Evolutionary conservation across 2,888 invertebrate genomes (phyloP).

Genomic region (Iselma pallidipennis): DNA sequence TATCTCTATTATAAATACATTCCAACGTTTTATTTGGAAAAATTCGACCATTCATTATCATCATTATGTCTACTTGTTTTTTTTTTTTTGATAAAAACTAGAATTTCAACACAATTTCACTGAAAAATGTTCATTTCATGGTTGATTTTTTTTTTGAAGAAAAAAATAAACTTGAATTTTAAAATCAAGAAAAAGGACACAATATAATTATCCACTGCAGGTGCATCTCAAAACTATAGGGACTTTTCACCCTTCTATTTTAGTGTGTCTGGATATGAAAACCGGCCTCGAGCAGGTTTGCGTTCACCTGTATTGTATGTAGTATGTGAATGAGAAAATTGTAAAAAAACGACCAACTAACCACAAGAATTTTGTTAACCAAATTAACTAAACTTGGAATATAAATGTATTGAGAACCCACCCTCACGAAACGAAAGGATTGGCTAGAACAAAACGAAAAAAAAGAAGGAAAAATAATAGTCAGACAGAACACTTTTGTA

Average conservation of each 20-base stretch:
- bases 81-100: too few species aligned
- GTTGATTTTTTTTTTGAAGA: background rate
- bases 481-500: constrained; percentile 8
- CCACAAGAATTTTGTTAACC: background rate
- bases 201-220: constrained; percentile 25
- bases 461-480: background rate
- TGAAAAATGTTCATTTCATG: background rate
- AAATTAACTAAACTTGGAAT: background rate
- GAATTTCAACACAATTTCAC: too few species aligned
- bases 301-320: constrained; percentile 19
- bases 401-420: background rate
- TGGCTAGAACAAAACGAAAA: background rate
- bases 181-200: background rate
- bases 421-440: background rate
- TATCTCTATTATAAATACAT: too few species aligned
- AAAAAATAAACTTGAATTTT: background rate
- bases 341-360: background rate
- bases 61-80: too few species aligned
- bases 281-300: constrained; percentile 19
- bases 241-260: constrained; percentile 26
- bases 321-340: background rate
- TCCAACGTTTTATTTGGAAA: too few species aligned
- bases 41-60: too few species aligned
- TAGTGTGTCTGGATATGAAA: constrained; percentile 13
- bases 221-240: constrained; percentile 15